Conservation (phyloP, 2,888 invertebrate species). For the Limulus polyphemus region DNA sequence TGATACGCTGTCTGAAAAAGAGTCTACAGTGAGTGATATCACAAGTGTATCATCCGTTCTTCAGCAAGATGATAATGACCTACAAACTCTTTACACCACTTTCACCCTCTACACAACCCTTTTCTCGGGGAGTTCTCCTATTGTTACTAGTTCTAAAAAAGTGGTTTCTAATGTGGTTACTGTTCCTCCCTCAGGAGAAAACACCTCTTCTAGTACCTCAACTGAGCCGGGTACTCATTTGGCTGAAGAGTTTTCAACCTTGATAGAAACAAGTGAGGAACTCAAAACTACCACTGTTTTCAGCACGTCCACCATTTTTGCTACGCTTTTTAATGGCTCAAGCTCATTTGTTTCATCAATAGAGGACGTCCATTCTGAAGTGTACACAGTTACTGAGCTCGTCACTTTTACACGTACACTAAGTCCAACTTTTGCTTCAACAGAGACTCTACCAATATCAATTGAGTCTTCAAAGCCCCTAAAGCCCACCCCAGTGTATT, state of each 20-base stretch:
- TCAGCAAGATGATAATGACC: conserved; percentile 11
- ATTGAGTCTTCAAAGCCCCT: conserved; percentile 33
- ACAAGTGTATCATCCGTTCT: no score
- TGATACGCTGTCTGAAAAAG: no score
- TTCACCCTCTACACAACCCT: conserved; percentile 58
- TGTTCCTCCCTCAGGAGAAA: conserved; percentile 39
- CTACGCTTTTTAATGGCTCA: conserved; percentile 63
- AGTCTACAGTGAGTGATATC: no score
- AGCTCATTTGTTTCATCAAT: conserved; percentile 34
- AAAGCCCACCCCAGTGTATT: conserved; percentile 25
- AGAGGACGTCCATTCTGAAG: conserved; percentile 25
- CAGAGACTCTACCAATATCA: conserved; percentile 19
- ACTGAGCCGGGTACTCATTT: neutral
- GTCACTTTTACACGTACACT: conserved; percentile 19
- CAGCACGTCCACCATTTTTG: conserved; percentile 65
- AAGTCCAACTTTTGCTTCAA: conserved; percentile 32
- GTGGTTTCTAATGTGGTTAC: conserved; percentile 58
- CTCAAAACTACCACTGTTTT: conserved; percentile 51
- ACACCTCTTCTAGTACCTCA: neutral
- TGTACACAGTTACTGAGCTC: conserved; percentile 23
- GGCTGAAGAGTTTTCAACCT: neutral
- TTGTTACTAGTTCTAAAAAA: conserved; percentile 52
- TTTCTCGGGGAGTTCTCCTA: conserved; percentile 44
- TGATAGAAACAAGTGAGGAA: conserved; percentile 23
- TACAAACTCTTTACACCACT: conserved; percentile 42